Evolutionary conservation across 2,797 vertebrate genomes (phyloP), one percentile per base, ranked within the genome.

Genomic region (Neopelma chrysocephalum): DNA sequence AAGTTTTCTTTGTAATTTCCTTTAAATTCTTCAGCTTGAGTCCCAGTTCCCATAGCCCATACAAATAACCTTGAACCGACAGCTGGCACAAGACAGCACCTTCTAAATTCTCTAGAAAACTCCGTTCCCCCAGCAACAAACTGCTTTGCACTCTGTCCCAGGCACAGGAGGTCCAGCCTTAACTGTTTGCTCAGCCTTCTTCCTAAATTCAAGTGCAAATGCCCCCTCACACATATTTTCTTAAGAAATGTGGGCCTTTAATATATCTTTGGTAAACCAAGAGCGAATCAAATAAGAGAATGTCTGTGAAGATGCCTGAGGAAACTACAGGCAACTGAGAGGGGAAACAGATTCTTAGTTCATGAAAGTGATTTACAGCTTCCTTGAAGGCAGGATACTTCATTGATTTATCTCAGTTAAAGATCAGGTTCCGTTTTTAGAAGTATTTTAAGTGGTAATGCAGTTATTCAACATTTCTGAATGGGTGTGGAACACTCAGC

Each of bases 1-100:
- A 29, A 3, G 9, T 47, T 70, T 80, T 61, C 27, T 34, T 42
- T 43, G 27, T 26, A 4, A 11, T 58, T 92, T 88, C 31, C 53
- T 31, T 38, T 34, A 34, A 75, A 5, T 47, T 64, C 26, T 53
- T 73, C 4, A 14, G 42, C 42, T 72, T 47, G 40, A 60, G 45
- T 62, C 34, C 34, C 1, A 2, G 10, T 45, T 84, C 47, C 61
- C 34, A 45, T 4, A 53, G 32, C 23, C 56, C 0, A 0, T 25
- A 78, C 22, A 45, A 83, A 73, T 9, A 57, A 20, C 56, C n/a
- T 31, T 51, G 51, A 86, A 70, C 3, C 15, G 22, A 36, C 78
- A 60, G 36, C 22, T 87, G 54, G 17, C 11, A 36, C 20, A 17
- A 47, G 34, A 56, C 22, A 82, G 32, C 17, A 36, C 11, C 53